Evolutionary conservation across 2,888 invertebrate species (phyloP), one percentile per base, ranked within the genome.

Genomic region (Drosophila testacea): DNA sequence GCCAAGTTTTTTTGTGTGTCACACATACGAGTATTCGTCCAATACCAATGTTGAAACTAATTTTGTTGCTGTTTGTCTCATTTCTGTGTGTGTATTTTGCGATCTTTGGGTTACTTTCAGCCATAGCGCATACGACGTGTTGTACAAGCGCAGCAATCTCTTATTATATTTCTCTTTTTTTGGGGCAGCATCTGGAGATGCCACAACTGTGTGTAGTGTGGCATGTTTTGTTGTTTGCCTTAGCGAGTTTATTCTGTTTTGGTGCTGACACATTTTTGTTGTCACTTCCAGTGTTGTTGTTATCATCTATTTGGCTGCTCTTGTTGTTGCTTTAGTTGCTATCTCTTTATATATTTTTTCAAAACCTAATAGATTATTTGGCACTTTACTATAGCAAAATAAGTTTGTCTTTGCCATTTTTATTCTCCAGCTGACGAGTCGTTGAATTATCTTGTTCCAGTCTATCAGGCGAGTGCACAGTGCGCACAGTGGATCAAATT

Each of bases 361-460:
- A 66, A 69, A 67, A 70, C 59, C 65, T 65, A 62, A 77, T 86
- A 81, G 69, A 79, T 86, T 86, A 75, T 73, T 77, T 75, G 47
- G 56, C 62, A 63, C 56, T 74, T 67, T 71, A 52, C 70, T 57
- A 13, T 27, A 39, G 32, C 41, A 51, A 63, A 78, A 75, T 62
- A 67, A 46, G 71, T 73, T 74, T 65, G 32, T 64, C 34, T 39
- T 66, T 46, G 54, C 30, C n/a, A 16, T 9, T 30, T 54, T 10
- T 6, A 47, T 10, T 11, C 38, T 28, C n/a, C 38, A 50, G 48
- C 65, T 52, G 41, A 28, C 47, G 38, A 70, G 38, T 59, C 64
- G 67, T 75, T 59, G 69, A 71, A 69, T 61, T 52, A 39, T 59
- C 11, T 46, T 16, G 27, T 55, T 36, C 2, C 39, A 41, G 4